Conservation (phyloP, 2,113 vertebrate genomes). For the Cynoglossus semilaevis region DNA sequence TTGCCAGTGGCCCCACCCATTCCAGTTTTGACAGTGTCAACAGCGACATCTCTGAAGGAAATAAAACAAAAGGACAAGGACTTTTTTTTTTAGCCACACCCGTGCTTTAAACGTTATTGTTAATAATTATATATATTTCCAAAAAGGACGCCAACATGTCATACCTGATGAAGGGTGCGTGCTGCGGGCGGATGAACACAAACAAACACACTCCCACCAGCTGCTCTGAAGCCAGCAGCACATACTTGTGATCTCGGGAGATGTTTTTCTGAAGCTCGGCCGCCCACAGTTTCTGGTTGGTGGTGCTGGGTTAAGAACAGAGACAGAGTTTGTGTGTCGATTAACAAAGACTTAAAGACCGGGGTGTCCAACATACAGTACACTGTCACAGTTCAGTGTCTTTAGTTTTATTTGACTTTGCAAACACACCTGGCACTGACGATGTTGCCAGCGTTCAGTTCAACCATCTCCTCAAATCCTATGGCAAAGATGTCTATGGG, state of each 20-base stretch:
- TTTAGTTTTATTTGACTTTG: background rate
- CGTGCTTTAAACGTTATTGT: background rate
- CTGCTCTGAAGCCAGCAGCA: conserved; percentile 95
- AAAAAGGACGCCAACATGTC: conserved; percentile 18
- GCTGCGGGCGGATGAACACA: conserved; percentile 94
- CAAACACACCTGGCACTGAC: conserved; percentile 91
- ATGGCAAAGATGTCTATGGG: conserved; percentile 96
- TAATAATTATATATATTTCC: background rate
- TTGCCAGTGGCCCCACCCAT: conserved; percentile 99
- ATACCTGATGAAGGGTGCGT: conserved; percentile 95
- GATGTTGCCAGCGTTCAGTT: conserved; percentile 97
- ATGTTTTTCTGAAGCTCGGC: conserved; percentile 95
- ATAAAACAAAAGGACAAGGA: background rate
- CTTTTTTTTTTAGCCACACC: background rate
- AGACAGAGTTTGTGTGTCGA: background rate
- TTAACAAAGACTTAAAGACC: no score
- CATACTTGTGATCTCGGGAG: conserved; percentile 94
- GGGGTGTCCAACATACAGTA: background rate
- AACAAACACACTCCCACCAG: conserved; percentile 97
- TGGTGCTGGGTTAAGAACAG: conserved; percentile 81
- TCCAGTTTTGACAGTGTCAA: conserved; percentile 96
- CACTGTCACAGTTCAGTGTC: background rate
- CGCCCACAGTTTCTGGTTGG: conserved; percentile 98
- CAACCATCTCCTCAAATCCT: conserved; percentile 99
- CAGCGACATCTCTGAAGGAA: conserved; percentile 87